Conservation (phyloP, 2,888 invertebrate genomes). For the Cinara cedri region DNA sequence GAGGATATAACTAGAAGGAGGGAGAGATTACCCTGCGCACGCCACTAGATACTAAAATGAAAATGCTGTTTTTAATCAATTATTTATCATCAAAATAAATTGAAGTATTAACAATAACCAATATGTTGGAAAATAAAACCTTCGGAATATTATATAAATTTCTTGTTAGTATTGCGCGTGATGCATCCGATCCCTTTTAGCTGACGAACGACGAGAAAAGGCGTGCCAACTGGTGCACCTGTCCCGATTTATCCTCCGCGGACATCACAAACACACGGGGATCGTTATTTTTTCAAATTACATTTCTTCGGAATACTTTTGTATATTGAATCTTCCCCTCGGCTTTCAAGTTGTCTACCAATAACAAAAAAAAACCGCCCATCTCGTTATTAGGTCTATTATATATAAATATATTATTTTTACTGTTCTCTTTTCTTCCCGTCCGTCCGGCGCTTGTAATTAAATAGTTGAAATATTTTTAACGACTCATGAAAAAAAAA, state of each 20-base stretch:
- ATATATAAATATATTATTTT: constrained; percentile 30
- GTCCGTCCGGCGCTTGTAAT: not conserved
- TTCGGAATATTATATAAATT: not conserved
- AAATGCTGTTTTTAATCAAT: no score
- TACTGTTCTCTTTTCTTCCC: not conserved
- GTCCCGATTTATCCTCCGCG: constrained; percentile 39
- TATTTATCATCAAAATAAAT: not conserved
- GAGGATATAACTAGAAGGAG: no score
- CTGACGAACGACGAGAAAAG: constrained; percentile 4
- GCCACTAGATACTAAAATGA: no score
- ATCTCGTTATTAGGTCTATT: constrained; percentile 45
- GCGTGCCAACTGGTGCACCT: constrained; percentile 46
- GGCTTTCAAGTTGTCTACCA: constrained; percentile 34
- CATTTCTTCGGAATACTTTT: constrained; percentile 47
- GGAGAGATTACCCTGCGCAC: no score
- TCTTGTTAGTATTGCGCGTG: not conserved
- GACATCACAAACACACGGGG: constrained; percentile 35
- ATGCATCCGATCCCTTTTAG: constrained; percentile 2
- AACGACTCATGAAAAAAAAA: not conserved
- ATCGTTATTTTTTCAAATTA: constrained; percentile 56
- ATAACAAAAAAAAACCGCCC: constrained; percentile 49
- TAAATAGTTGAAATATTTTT: constrained; percentile 13
- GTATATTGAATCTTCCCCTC: constrained; percentile 38
- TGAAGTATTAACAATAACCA: not conserved
- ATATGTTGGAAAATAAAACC: constrained; percentile 7